Evolutionary conservation across 2,888 invertebrate species (phyloP).

Genomic region (Polylopha cassiicola): DNA sequence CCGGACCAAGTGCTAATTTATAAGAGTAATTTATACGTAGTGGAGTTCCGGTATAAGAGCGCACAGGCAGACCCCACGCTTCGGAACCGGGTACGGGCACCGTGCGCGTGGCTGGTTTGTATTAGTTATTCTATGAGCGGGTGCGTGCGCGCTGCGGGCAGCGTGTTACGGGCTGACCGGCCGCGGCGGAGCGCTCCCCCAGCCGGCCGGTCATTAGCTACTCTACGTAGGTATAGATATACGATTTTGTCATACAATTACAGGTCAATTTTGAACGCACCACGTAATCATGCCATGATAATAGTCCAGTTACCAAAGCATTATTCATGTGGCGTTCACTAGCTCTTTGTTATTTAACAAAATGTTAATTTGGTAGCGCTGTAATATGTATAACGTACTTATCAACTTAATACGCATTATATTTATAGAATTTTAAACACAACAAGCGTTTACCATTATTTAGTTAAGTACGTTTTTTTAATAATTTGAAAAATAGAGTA

Average conservation of each 20-base stretch:
- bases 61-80: too few species aligned
- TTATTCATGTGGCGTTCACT: slow-evolving; percentile 3
- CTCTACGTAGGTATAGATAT: too few species aligned
- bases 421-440: background rate
- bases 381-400: slow-evolving; percentile 1
- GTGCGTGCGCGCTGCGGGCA: slow-evolving; percentile 8
- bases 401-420: background rate
- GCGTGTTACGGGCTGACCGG: slow-evolving; percentile 6
- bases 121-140: too few species aligned
- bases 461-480: too few species aligned
- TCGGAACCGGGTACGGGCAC: slow-evolving; percentile 15
- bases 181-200: slow-evolving; percentile 25
- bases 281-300: slow-evolving; percentile 42
- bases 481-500: too few species aligned
- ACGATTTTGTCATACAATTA: slow-evolving; percentile 52
- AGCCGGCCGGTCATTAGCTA: slow-evolving; percentile 23
- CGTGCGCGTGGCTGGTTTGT: slow-evolving; percentile 4
- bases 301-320: slow-evolving; percentile 30
- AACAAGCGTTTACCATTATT: slow-evolving; percentile 1
- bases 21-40: slow-evolving; percentile 28
- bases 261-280: slow-evolving; percentile 46
- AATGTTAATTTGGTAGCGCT: too few species aligned
- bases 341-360: slow-evolving; percentile 11
- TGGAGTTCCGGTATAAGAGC: slow-evolving; percentile 31
- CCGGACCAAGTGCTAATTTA: slow-evolving; percentile 34